Conservation (phyloP, 2,113 vertebrate species). For the Heloderma charlesbogerti region DNA sequence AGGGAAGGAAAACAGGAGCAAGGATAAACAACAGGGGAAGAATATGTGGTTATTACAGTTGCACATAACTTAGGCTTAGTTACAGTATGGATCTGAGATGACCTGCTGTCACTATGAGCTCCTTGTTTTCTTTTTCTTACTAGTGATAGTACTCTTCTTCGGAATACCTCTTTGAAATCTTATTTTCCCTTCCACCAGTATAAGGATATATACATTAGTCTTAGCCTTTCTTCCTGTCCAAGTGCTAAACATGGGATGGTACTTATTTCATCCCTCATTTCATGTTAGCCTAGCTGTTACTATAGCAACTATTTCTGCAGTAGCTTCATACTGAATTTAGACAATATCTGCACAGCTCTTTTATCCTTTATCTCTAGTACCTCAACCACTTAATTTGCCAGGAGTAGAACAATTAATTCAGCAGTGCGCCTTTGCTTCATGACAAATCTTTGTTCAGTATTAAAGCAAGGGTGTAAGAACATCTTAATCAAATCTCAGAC, state of each 20-base stretch:
- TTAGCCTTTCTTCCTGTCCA: conserved; percentile 44
- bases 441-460: not conserved
- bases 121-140: not conserved
- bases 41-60: not conserved
- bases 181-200: conserved; percentile 40
- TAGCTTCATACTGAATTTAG: conserved; percentile 60
- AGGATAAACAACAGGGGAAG: not conserved
- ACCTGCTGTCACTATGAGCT: not conserved
- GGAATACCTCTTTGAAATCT: conserved; percentile 30
- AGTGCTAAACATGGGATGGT: conserved; percentile 62
- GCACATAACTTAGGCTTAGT: not conserved
- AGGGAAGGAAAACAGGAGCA: not conserved
- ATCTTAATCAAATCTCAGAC: conserved; percentile 22
- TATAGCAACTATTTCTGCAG: conserved; percentile 63
- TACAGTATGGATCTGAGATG: not conserved
- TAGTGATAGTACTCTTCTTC: conserved; percentile 8
- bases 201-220: conserved; percentile 24
- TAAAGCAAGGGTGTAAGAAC: not conserved
- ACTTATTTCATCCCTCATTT: conserved; percentile 63
- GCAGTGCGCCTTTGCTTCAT: not conserved
- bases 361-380: conserved; percentile 40
- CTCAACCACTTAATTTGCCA: conserved; percentile 30
- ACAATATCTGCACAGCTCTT: conserved; percentile 46
- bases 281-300: conserved; percentile 65
- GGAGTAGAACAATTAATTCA: conserved; percentile 27